Evolutionary conservation across 2,797 vertebrate species (phyloP).

Genomic region (Hoplostethus atlanticus): DNA sequence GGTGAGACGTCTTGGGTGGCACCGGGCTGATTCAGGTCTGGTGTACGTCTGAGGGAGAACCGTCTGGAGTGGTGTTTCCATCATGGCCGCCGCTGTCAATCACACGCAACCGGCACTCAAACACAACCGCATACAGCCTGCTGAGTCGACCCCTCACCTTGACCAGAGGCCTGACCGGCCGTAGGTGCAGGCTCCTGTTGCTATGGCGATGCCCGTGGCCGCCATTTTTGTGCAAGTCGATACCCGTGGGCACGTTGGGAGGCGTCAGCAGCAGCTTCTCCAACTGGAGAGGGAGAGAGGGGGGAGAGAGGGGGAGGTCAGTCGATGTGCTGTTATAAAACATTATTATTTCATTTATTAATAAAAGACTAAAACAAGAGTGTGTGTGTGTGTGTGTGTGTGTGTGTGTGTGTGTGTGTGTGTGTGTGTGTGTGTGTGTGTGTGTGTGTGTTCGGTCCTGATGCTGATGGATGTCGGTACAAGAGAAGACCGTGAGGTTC

Average conservation of each 20-base stretch:
- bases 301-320: constrained; percentile 46
- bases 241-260: constrained; percentile 85
- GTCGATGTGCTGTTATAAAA: no score
- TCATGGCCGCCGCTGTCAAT: neutral
- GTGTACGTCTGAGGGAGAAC: neutral
- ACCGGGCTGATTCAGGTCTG: neutral
- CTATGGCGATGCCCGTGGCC: constrained; percentile 80
- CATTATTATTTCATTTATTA: neutral
- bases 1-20: constrained; percentile 3
- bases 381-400: no score
- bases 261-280: constrained; percentile 95
- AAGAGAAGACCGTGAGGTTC: constrained; percentile 52
- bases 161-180: constrained; percentile 82
- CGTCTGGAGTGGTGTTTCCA: neutral
- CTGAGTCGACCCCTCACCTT: constrained; percentile 86
- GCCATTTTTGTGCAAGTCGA: constrained; percentile 88
- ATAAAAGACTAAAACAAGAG: neutral
- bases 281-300: constrained; percentile 83
- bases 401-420: no score
- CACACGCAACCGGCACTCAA: neutral
- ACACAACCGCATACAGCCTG: neutral
- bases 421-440: no score
- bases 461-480: constrained; percentile 63
- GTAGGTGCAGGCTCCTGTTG: constrained; percentile 85
- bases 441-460: no score